Base-by-base conservation (phyloP, 1,140 invertebrate species). In the Trichonephila clavata region DNA sequence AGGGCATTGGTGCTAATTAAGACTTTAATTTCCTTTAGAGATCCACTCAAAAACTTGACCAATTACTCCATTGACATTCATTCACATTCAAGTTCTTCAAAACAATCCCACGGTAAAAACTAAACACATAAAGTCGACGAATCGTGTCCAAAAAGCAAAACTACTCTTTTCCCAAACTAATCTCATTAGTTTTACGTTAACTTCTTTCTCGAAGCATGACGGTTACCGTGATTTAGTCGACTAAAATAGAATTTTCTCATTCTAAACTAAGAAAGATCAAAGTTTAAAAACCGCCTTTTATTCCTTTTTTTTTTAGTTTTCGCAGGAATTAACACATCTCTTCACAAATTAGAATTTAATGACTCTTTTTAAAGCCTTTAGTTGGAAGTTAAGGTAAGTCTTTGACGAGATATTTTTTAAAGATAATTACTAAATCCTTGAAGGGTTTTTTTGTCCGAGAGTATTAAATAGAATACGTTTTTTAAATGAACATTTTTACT, bases 101-200 rank as follows among this genome's bases (percentile, higher is more conserved):
- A 65, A 39, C 27, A 39, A 39, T 77, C 16, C 71, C 71, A 39
- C 71, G 16, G 24, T 27, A 6, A 77, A 63, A 63, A 63, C 61
- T 20, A 63, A 63, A 63, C 14, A 18, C 61, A 16, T 7, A 63
- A 63, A 77, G 32, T 20, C 71, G 4, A 32, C 18, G 24, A 39
- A 8, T 14, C 32, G 71, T 77, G 14, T 39, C 71, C 16, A 39
- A 20, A 27, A 77, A 77, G 18, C 14, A 20, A 32, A 39, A 18
- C 27, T 32, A 77, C 32, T 77, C 24, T 16, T 18, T 39, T 32
- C 27, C 32, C 71, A 16, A 39, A 27, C 27, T 77, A 77, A 77
- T 32, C 71, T 39, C 71, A 77, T 77, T 77, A 77, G 14, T 32
- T 77, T 77, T 39, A 32, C 71, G 16, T 77, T 77, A 77, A 77